A percentile compares a stretch with the other conserved stretches of the same genome.
phyloP scores from a whole-genome alignment of 2,113 vertebrate species.

The Cheirogaleus medius region DNA sequence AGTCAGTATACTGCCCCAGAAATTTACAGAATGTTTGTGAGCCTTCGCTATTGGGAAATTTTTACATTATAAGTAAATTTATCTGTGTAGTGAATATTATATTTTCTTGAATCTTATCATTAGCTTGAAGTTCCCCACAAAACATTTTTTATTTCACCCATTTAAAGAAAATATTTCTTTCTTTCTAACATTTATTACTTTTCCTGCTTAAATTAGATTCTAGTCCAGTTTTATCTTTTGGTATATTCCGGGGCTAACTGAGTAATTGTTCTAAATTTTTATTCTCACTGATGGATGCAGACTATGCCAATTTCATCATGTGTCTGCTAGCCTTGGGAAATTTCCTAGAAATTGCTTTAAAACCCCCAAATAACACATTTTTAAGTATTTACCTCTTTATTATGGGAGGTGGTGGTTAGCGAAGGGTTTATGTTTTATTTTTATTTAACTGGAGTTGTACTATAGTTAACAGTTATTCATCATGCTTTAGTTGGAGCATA shows the following conservation, averaged over 20 bases:
- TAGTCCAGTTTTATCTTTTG: conserved; percentile 4
- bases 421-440: neutral
- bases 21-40: neutral
- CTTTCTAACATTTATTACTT: conserved; percentile 15
- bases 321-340: neutral
- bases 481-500: neutral
- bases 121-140: neutral
- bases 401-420: neutral
- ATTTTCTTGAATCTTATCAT: conserved; percentile 31
- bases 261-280: neutral
- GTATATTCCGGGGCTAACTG: neutral
- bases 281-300: neutral
- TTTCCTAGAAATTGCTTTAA: neutral
- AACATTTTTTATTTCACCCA: neutral
- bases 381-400: neutral
- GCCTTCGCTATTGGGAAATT: neutral
- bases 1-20: neutral
- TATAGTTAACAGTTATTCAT: neutral
- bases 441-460: neutral
- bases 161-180: conserved; percentile 44
- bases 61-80: conserved; percentile 25
- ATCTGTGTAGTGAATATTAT: neutral
- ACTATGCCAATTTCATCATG: neutral
- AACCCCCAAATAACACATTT: neutral
- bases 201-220: neutral